These are phyloP conservation scores for Nothobranchius furzeri DNA, from an alignment of 2,113 vertebrate genomes.

Conservation along the genomic window DNA sequence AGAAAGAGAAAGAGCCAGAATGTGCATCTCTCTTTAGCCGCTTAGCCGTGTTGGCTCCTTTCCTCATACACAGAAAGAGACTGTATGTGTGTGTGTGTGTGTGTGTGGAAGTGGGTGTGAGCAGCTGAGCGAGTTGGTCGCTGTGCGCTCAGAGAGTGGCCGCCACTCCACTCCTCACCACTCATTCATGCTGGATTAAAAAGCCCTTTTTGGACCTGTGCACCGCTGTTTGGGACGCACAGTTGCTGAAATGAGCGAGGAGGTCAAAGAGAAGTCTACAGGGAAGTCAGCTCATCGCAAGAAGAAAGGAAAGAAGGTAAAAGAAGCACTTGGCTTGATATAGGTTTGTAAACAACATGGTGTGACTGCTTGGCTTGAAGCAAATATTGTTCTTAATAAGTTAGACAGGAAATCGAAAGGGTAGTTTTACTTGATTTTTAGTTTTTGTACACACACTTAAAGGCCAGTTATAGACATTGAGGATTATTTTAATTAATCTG, in stretches of 20 bases:
- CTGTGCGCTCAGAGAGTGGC: constrained; percentile 54
- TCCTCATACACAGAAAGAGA: constrained; percentile 12
- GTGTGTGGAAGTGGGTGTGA: constrained; percentile 71
- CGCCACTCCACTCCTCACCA: constrained; percentile 47
- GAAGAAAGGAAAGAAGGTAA: constrained; percentile 80
- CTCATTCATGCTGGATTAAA: constrained; percentile 75
- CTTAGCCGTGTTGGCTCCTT: constrained; percentile 43
- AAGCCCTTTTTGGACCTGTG: constrained; percentile 31
- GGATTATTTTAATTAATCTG: background rate
- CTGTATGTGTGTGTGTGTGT: constrained; percentile 25
- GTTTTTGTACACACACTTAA: constrained; percentile 11
- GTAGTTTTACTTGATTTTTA: background rate
- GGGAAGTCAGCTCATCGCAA: constrained; percentile 73
- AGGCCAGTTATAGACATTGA: background rate
- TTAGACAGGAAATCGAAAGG: background rate
- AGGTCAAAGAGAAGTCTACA: constrained; percentile 70
- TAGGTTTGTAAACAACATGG: constrained; percentile 54
- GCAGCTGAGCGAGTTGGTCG: constrained; percentile 58
- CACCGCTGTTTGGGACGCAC: constrained; percentile 48
- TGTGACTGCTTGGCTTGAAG: constrained; percentile 22
- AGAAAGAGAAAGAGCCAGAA: constrained; percentile 29
- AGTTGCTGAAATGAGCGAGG: constrained; percentile 73
- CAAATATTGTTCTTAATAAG: background rate
- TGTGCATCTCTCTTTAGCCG: constrained; percentile 34
- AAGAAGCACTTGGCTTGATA: constrained; percentile 20